A percentile compares a stretch with the other conserved stretches of the same genome.
These are phyloP conservation scores for Pantherophis guttatus DNA, from an alignment of 2,113 vertebrate species.

Conservation along the genomic window DNA sequence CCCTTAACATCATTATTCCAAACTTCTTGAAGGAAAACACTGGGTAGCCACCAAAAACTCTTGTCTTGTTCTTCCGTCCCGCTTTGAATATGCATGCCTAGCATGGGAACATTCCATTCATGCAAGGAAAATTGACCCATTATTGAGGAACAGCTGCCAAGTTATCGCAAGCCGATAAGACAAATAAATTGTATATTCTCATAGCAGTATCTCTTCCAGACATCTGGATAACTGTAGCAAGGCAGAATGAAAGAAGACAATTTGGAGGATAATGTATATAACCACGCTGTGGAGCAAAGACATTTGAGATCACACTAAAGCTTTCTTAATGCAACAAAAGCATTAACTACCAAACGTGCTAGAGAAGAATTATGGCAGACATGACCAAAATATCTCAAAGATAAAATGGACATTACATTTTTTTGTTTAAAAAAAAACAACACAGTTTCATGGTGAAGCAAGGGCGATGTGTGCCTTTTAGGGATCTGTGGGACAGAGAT, in stretches of 20 bases:
- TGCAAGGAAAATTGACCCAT: not conserved
- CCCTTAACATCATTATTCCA: not conserved
- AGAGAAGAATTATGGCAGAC: not conserved
- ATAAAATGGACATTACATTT: not conserved
- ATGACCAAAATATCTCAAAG: not conserved
- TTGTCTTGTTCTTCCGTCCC: not conserved
- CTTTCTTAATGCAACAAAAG: not conserved
- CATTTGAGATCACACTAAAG: not conserved
- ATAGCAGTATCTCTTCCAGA: not conserved
- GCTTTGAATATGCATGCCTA: not conserved
- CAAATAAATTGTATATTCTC: not conserved
- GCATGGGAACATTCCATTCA: not conserved
- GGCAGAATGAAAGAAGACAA: not conserved
- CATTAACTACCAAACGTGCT: not conserved
- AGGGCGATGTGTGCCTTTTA: not conserved
- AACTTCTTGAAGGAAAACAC: not conserved
- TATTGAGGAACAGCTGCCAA: not conserved
- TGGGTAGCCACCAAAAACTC: not conserved
- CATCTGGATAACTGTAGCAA: not conserved
- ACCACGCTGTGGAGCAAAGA: not conserved
- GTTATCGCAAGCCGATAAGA: not conserved
- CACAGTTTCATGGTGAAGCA: not conserved
- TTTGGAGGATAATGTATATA: not conserved
- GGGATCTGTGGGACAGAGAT: not conserved
- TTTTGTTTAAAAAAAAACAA: too few relatives aligned